A percentile compares a stretch with the other conserved stretches of the same genome.
Evolutionary conservation across 2,113 vertebrate genomes (phyloP).

Genomic region (Toxotes chatareus): DNA sequence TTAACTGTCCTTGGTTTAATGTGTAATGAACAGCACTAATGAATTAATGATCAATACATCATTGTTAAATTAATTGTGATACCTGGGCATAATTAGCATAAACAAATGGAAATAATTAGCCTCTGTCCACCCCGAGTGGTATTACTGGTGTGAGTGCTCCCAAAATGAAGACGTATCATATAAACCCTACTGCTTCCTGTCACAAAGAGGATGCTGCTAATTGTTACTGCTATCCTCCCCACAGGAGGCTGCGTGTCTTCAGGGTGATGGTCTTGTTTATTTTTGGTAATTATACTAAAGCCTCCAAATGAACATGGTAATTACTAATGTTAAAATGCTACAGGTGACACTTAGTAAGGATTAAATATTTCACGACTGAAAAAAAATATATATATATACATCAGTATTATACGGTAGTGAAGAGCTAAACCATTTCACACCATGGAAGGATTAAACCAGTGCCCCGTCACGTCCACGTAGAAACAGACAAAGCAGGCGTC

Average conservation of each 20-base stretch:
- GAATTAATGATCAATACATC: constrained; percentile 42
- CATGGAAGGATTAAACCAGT: background rate
- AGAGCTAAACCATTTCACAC: background rate
- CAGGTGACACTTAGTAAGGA: constrained; percentile 7
- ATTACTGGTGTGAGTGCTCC: background rate
- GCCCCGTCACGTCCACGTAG: background rate
- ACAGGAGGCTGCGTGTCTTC: constrained; percentile 3
- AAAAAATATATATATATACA: too few species aligned
- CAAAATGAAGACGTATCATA: constrained; percentile 34
- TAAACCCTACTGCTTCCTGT: constrained; percentile 19
- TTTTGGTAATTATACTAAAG: constrained; percentile 11
- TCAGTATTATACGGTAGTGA: background rate
- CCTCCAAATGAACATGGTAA: constrained; percentile 23
- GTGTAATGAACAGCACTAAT: constrained; percentile 2
- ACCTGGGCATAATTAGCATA: constrained; percentile 43
- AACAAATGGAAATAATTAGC: constrained; percentile 52
- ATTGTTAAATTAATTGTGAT: constrained; percentile 39
- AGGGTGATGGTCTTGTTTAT: constrained; percentile 5
- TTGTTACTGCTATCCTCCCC: constrained; percentile 25
- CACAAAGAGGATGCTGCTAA: constrained; percentile 37
- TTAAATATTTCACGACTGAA: background rate
- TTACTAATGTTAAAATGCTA: constrained; percentile 20
- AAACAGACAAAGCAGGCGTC: background rate
- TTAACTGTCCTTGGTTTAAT: constrained; percentile 22
- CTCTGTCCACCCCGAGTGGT: constrained; percentile 26